Conservation (phyloP, 2,888 invertebrate genomes). For the Schizotus pectinicornis region DNA sequence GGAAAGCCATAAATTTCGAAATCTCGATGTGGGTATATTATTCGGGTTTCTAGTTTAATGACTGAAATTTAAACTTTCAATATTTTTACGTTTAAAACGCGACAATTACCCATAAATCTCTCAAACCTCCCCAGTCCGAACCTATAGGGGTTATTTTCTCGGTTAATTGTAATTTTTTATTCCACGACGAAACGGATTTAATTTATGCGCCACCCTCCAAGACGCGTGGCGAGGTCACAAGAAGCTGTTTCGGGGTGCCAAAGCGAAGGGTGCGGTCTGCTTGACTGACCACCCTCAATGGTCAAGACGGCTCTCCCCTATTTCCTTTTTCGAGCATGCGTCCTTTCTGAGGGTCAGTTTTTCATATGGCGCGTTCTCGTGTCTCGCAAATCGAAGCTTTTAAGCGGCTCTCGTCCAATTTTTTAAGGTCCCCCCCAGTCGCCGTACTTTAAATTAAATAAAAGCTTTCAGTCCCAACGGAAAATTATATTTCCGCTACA, state of each 20-base stretch:
- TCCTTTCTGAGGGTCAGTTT: conserved; percentile 34
- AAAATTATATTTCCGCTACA: conserved; percentile 45
- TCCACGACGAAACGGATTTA: neutral
- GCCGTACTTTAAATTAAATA: neutral
- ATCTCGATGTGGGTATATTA: too few species aligned
- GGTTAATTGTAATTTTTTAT: too few species aligned
- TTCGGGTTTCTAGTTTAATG: too few species aligned
- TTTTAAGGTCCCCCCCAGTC: neutral
- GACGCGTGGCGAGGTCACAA: conserved; percentile 44
- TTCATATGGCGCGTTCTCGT: conserved; percentile 22
- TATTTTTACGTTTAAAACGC: too few species aligned
- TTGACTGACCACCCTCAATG: conserved; percentile 53
- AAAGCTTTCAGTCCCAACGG: conserved; percentile 7
- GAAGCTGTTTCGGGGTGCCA: conserved; percentile 37
- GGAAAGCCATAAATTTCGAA: too few species aligned
- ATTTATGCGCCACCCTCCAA: conserved; percentile 8
- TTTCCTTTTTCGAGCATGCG: conserved; percentile 36
- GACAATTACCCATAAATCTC: too few species aligned
- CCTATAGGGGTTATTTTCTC: too few species aligned
- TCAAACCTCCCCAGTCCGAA: too few species aligned
- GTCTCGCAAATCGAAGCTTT: conserved; percentile 29
- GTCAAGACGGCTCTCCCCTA: conserved; percentile 43
- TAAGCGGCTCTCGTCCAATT: neutral
- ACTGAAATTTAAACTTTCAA: too few species aligned
- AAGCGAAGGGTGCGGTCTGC: conserved; percentile 48